These are phyloP conservation scores for Onychostruthus taczanowskii DNA, from an alignment of 2,113 vertebrate species.

Conservation along the genomic window DNA sequence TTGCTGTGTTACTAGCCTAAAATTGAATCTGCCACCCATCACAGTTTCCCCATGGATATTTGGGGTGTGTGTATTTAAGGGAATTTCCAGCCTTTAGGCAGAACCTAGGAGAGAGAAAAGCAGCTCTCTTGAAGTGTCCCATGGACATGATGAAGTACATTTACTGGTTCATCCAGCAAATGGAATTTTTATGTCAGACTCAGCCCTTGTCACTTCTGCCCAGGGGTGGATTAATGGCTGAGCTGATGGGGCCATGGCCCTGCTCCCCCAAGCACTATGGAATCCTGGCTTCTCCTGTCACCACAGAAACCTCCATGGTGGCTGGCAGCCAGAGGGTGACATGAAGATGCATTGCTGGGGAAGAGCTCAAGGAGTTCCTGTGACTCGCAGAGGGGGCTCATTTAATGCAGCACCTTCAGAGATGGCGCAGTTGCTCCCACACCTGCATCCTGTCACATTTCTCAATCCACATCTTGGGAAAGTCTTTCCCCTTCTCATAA, in stretches of 20 bases:
- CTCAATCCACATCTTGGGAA: background rate
- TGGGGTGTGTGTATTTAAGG: background rate
- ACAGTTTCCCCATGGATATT: background rate
- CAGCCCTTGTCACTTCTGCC: background rate
- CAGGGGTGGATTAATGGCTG: background rate
- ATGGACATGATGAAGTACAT: background rate
- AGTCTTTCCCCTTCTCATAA: background rate
- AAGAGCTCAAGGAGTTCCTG: background rate
- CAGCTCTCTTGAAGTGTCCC: background rate
- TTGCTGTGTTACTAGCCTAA: background rate
- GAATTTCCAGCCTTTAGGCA: background rate
- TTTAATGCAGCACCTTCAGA: fast-evolving
- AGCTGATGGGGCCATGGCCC: background rate
- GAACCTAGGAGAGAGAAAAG: background rate
- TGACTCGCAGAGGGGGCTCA: fast-evolving
- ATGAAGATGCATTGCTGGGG: background rate
- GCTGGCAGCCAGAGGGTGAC: background rate
- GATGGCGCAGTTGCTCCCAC: background rate
- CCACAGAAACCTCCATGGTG: background rate
- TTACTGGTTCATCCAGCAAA: background rate
- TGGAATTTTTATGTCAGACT: background rate
- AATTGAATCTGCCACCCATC: background rate
- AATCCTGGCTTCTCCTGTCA: background rate
- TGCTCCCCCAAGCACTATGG: fast-evolving
- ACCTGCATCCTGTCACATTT: background rate